Conservation (phyloP, 1,140 invertebrate species). For the Drosophila seguyi region DNA sequence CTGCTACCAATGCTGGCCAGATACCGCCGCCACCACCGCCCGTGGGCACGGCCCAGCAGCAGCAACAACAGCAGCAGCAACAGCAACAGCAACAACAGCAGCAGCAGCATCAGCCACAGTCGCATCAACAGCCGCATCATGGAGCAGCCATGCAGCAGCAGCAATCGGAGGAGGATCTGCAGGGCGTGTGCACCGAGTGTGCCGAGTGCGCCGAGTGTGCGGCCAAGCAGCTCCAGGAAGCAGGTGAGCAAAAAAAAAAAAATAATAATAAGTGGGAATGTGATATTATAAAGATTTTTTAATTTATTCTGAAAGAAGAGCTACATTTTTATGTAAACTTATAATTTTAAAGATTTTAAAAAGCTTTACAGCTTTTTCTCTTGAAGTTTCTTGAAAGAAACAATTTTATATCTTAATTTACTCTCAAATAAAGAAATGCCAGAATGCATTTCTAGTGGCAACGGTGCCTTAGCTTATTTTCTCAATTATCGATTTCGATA, state of each 20-base stretch:
- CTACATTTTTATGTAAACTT: not conserved
- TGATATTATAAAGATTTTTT: not conserved
- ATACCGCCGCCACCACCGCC: conserved; percentile 80
- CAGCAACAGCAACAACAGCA: conserved; percentile 47
- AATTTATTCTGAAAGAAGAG: not conserved
- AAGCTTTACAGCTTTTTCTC: too few relatives aligned
- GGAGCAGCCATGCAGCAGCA: conserved; percentile 52
- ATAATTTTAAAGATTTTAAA: too few relatives aligned
- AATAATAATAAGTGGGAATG: not conserved
- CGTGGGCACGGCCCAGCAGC: conserved; percentile 53
- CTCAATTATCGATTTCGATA: too few relatives aligned
- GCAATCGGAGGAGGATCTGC: conserved; percentile 72
- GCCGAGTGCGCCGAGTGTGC: conserved; percentile 85
- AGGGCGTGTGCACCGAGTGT: conserved; percentile 84
- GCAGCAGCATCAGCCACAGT: conserved; percentile 34
- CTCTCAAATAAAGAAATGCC: too few relatives aligned
- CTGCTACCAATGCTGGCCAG: conserved; percentile 45
- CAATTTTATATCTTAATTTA: too few relatives aligned
- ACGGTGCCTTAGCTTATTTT: too few relatives aligned
- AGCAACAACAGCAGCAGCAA: conserved; percentile 53
- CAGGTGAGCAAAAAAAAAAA: conserved; percentile 62
- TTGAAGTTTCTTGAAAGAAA: too few relatives aligned
- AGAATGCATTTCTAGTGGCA: too few relatives aligned
- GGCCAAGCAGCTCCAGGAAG: conserved; percentile 83
- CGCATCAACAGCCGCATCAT: conserved; percentile 50